Evolutionary conservation across 2,888 invertebrate species (phyloP), one percentile per base, ranked within the genome.

Genomic region (Netelia melanura): DNA sequence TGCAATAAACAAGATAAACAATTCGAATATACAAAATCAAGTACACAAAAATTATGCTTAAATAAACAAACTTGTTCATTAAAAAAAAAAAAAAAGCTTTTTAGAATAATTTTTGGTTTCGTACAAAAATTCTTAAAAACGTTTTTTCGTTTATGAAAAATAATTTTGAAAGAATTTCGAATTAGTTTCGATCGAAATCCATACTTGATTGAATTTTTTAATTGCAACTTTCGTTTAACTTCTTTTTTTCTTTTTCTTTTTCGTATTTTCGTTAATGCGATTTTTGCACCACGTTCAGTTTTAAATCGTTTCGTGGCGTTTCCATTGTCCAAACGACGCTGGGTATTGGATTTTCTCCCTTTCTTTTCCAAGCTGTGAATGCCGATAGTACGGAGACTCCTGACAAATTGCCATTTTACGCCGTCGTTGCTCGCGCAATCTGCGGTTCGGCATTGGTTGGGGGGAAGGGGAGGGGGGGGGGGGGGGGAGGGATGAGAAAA

Each of bases 341-440:
- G 62, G 54, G 68, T 77, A 78, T 83, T 61, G 83, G 67, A 83
- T 58, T 64, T 62, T 62, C 44, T 17, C 23, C 14, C 80, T 75
- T 78, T 71, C 38, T 48, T 25, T 38, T 30, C 58, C 17, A 14
- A 21, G 74, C 65, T 72, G 48, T 48, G 38, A 48, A 14, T 81
- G 78, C 84, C 82, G 80, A 84, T 86, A 81, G 64, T 71, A 81
- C 44, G 67, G 65, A 56, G 64, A 72, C 68, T 68, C 38, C 56
- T 61, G 83, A 82, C 77, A 86, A 86, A 85, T 85, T 80, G 79
- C 67, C 83, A 82, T 86, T 84, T 85, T 82, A 74, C 79, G 74
- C 65, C 64, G 62, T 30, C 64, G 64, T 52, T 64, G 56, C 79
- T 61, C 65, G 58, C 43, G 77, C 52, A 68, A 43, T 52, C 54